Conservation (phyloP, 2,113 vertebrate genomes). For the Lanius collurio region DNA sequence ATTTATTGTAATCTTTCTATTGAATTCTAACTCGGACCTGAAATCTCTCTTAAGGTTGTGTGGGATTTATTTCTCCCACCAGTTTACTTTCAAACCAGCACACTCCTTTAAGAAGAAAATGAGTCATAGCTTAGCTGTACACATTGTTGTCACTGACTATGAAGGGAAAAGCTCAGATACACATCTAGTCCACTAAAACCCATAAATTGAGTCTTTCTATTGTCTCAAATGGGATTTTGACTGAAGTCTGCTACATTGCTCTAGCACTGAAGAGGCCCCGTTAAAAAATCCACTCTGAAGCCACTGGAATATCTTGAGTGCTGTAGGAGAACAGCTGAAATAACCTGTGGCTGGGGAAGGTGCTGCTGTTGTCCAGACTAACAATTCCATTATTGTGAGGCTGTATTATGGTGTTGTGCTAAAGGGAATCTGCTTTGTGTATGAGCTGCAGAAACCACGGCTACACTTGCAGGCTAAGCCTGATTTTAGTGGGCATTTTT, state of each 20-base stretch:
- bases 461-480: neutral
- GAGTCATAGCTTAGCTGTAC: neutral
- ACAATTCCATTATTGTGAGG: neutral
- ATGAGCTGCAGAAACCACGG: neutral
- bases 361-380: neutral
- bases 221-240: neutral
- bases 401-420: neutral
- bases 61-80: neutral
- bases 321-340: neutral
- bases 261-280: neutral
- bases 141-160: neutral
- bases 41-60: neutral
- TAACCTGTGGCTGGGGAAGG: neutral
- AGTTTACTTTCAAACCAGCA: neutral
- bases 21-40: neutral
- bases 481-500: neutral
- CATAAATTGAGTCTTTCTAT: neutral
- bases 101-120: neutral
- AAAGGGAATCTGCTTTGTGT: neutral
- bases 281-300: neutral
- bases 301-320: fast-evolving
- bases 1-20: neutral
- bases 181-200: neutral
- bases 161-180: neutral
- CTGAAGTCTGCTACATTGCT: neutral